Evolutionary conservation across 2,113 vertebrate species (phyloP).

Genomic region (Dicrurus megarhynchus): DNA sequence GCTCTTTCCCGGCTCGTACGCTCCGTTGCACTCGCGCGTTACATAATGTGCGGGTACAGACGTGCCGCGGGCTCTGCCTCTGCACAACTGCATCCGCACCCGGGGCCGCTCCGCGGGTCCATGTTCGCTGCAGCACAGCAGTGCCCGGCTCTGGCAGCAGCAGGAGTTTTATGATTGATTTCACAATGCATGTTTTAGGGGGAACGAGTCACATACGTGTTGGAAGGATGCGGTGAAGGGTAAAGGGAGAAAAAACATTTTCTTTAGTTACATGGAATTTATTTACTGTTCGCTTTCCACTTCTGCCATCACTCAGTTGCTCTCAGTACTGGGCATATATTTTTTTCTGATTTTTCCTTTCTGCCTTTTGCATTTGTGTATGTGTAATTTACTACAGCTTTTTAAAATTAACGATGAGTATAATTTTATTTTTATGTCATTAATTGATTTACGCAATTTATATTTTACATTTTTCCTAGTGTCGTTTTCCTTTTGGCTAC

Average conservation of each 20-base stretch:
- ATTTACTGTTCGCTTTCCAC: not conserved
- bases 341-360: not conserved
- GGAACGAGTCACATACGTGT: not conserved
- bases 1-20: not conserved
- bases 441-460: not conserved
- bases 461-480: not conserved
- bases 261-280: not conserved
- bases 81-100: not conserved
- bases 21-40: not conserved
- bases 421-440: not conserved
- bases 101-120: not conserved
- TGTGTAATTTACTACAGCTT: not conserved
- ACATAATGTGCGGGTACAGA: not conserved
- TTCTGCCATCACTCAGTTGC: not conserved
- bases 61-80: not conserved
- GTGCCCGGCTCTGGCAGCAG: rapidly evolving
- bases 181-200: rapidly evolving
- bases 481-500: not conserved
- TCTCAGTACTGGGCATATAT: not conserved
- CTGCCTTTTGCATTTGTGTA: not conserved
- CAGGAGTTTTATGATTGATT: rapidly evolving
- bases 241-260: not conserved
- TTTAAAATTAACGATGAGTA: not conserved
- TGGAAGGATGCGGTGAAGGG: not conserved
- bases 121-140: not conserved